These are phyloP conservation scores for Orthosia incerta DNA, from an alignment of 2,888 invertebrate genomes.

Conservation along the genomic window DNA sequence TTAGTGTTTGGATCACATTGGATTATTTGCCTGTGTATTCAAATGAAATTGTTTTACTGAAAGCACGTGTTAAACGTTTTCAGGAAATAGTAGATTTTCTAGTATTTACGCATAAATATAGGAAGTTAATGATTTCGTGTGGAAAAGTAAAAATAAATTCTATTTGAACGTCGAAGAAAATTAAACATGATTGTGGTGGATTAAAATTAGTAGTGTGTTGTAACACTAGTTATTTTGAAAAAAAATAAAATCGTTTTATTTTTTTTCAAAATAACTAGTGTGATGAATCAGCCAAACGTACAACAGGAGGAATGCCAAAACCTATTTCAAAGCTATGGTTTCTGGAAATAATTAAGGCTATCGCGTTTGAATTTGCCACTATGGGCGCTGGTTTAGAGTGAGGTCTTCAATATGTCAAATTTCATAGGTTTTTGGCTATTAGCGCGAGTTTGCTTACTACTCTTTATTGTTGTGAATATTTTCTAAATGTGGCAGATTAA, in stretches of 20 bases:
- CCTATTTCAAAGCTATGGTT: too few relatives aligned
- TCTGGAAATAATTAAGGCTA: too few relatives aligned
- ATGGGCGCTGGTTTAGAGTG: too few relatives aligned
- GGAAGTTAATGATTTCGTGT: constrained; percentile 19
- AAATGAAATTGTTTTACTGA: constrained; percentile 31
- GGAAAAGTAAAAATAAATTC: constrained; percentile 15
- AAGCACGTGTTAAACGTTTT: constrained; percentile 35
- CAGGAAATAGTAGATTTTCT: constrained; percentile 30
- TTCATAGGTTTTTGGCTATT: too few relatives aligned
- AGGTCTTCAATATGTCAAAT: too few relatives aligned
- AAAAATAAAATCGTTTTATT: neutral
- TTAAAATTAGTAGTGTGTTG: constrained; percentile 17
- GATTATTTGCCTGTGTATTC: constrained; percentile 31
- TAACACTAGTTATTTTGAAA: neutral
- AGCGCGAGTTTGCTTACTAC: too few relatives aligned
- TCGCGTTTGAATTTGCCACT: too few relatives aligned
- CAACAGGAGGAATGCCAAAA: neutral
- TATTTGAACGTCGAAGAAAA: constrained; percentile 4
- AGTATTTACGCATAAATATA: constrained; percentile 37
- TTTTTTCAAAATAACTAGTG: too few relatives aligned
- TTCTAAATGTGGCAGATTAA: too few relatives aligned
- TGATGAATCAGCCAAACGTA: neutral
- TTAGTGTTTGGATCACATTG: constrained; percentile 55
- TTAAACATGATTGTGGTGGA: constrained; percentile 26
- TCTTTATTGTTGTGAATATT: too few relatives aligned